Conservation (phyloP, 2,797 vertebrate species). For the Hirundo rustica region DNA sequence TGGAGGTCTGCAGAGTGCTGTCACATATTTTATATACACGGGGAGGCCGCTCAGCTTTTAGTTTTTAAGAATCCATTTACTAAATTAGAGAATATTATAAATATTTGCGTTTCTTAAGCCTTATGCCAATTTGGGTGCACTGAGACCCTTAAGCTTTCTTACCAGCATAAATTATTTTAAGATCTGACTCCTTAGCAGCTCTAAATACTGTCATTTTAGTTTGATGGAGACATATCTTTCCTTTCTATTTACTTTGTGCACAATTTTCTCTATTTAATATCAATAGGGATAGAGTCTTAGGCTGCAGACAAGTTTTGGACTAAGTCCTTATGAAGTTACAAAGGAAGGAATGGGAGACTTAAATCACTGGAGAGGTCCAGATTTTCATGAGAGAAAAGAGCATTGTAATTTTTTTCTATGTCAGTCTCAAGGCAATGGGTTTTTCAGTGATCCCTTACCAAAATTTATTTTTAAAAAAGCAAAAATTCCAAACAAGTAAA, state of each 20-base stretch:
- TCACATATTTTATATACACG: background rate
- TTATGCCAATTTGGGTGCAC: background rate
- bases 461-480: background rate
- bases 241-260: background rate
- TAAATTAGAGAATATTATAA: background rate
- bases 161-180: background rate
- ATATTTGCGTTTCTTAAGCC: background rate
- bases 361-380: background rate
- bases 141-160: background rate
- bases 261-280: background rate
- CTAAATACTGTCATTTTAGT: background rate
- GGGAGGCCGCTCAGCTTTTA: background rate
- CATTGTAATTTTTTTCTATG: background rate
- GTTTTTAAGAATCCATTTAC: background rate
- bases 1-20: background rate
- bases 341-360: background rate
- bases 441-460: background rate
- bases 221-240: background rate
- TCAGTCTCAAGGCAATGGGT: background rate
- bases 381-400: background rate
- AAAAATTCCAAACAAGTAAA: background rate
- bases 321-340: background rate
- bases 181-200: background rate
- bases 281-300: background rate
- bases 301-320: background rate